Percentiles rank a stretch among this genome's conserved stretches.
phyloP scores from a whole-genome alignment of 2,797 vertebrate species.

The Enteromius argenteus region DNA sequence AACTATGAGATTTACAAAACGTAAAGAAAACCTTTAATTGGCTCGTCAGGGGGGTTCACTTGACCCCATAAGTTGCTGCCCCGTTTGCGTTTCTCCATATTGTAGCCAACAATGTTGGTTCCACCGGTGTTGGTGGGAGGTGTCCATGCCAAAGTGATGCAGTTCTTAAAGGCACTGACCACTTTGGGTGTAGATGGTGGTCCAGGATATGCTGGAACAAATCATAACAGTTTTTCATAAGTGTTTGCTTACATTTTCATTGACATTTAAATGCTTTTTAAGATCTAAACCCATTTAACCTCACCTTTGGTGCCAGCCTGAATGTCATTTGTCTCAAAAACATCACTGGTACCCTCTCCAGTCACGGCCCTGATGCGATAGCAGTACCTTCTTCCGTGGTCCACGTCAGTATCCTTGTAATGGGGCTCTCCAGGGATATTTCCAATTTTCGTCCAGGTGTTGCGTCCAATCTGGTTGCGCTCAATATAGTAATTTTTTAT shows the following conservation, averaged over 20 bases:
- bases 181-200: conserved; percentile 81
- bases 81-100: conserved; percentile 86
- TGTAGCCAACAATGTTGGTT: conserved; percentile 83
- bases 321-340: conserved; percentile 86
- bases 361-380: conserved; percentile 87
- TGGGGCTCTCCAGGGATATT: conserved; percentile 77
- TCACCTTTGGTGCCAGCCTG: conserved; percentile 86
- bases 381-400: conserved; percentile 85
- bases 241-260: background rate
- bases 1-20: background rate
- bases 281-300: conserved; percentile 32
- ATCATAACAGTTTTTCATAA: background rate
- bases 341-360: conserved; percentile 80
- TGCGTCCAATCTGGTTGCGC: conserved; percentile 84
- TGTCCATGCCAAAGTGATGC: conserved; percentile 83
- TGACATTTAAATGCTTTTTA: background rate
- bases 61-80: conserved; percentile 84
- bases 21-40: conserved; percentile 74
- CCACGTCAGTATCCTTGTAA: conserved; percentile 82
- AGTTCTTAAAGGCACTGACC: conserved; percentile 79
- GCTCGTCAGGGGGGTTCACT: conserved; percentile 73
- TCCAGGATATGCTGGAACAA: conserved; percentile 79
- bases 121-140: conserved; percentile 80
- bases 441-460: conserved; percentile 85
- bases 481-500: conserved; percentile 84